A percentile compares a stretch with the other conserved stretches of the same genome.
phyloP scores from a whole-genome alignment of 2,888 invertebrate species.

The Cantharis rufa region DNA sequence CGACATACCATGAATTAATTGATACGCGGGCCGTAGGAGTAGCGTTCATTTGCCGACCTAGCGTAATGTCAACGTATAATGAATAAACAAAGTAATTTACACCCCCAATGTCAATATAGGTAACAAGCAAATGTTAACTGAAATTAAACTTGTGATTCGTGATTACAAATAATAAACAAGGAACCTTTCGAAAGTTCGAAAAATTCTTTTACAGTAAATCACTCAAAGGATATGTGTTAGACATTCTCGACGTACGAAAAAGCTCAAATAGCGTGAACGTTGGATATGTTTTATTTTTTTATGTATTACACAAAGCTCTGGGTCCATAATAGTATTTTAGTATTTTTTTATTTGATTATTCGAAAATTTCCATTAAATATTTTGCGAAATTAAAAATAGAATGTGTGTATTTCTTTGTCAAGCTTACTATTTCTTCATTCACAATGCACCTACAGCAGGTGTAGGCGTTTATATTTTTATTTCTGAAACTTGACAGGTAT shows the following conservation, averaged over 20 bases:
- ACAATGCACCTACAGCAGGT: too few relatives aligned
- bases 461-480: background rate
- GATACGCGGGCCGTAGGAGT: background rate
- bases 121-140: background rate
- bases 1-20: background rate
- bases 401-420: background rate
- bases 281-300: too few relatives aligned
- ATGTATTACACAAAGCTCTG: background rate
- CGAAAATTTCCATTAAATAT: background rate
- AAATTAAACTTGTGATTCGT: background rate
- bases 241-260: too few relatives aligned
- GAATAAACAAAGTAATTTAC: background rate
- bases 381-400: background rate
- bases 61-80: background rate
- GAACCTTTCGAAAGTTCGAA: too few relatives aligned
- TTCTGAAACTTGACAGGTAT: background rate
- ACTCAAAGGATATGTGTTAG: background rate
- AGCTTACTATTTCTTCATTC: background rate
- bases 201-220: background rate
- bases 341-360: background rate
- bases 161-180: background rate
- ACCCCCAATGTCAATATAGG: background rate
- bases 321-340: background rate
- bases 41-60: background rate
- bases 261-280: too few relatives aligned